Base-by-base conservation (phyloP, 2,797 vertebrate genomes). In the Aphelocoma californica region DNA sequence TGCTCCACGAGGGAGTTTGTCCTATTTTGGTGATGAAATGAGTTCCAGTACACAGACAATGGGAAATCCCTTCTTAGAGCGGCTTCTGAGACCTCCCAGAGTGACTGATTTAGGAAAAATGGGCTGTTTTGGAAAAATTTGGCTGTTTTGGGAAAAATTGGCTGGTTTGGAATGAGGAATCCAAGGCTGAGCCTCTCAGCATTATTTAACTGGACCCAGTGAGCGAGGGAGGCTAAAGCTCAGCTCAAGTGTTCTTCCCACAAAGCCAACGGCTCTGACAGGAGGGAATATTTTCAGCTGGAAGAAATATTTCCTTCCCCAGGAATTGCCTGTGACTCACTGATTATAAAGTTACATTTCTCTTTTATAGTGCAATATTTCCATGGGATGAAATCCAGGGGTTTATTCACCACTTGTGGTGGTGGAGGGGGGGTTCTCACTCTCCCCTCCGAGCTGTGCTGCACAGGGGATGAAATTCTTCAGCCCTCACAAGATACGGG, bases 401-500 rank as follows among this genome's bases (percentile, higher is more conserved):
- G 9, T 61, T 85, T 75, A 16, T 75, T 75, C 62, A 75, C 32
- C 71, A 23, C 53, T 58, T 6, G 28, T 36, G 45, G 23, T 44
- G 32, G 8, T 32, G 45, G 15, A 45, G 12, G 26, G 6, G 18
- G 9, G 3, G 2, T 45, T 67, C n/a, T 61, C 54, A 29, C 47
- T 38, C 38, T 60, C 28, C 64, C 28, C 45, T 67, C 72, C 9
- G 13, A 77, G 28, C 29, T 69, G 6, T 53, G 24, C 47, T 53
- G 40, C 2, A 10, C 16, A 9, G 20, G 29, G 17, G n/a, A 38
- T 29, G 29, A 47, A 69, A 77, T 77, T 38, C 40, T 53, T 29
- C 47, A 61, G 29, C 19, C 40, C 13, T 69, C 1, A 0, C 10
- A 38, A 53, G 48, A 86, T 2, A 3, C 4, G 4, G 7, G 7